Percentiles rank a stretch among this genome's conserved stretches.
Conservation (phyloP, 2,113 vertebrate genomes). For the Anarhynchus alexandrinus region DNA sequence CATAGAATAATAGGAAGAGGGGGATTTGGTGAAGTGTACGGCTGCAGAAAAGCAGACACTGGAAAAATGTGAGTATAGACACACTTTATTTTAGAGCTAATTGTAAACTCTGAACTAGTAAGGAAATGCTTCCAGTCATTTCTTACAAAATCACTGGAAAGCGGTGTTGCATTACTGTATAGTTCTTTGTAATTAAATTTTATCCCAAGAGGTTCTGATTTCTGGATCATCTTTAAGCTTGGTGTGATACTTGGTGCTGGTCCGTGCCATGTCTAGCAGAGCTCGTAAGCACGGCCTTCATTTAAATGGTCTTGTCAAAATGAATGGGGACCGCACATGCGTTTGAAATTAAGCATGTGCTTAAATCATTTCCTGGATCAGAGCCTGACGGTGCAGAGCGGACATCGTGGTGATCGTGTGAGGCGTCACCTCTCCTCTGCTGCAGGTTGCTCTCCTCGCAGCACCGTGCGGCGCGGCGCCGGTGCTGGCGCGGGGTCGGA, state of each 20-base stretch:
- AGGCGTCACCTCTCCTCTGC: background rate
- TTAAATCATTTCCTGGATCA: background rate
- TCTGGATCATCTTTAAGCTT: background rate
- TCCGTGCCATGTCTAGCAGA: background rate
- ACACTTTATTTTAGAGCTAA: background rate
- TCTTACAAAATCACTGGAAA: background rate
- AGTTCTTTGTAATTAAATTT: background rate
- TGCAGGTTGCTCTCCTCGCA: background rate
- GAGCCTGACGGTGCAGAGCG: background rate
- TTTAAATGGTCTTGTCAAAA: background rate
- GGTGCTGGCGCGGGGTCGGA: background rate
- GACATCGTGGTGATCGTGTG: rapidly evolving
- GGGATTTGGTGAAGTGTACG: constrained; percentile 97
- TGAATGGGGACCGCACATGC: background rate
- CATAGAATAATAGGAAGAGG: constrained; percentile 97
- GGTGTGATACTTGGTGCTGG: background rate
- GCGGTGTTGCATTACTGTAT: rapidly evolving
- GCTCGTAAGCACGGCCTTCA: background rate
- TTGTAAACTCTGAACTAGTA: background rate
- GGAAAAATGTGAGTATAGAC: constrained; percentile 91
- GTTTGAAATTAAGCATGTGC: background rate
- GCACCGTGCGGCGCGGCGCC: too few relatives aligned
- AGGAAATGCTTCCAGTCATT: background rate
- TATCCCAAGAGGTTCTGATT: background rate
- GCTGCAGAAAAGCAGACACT: constrained; percentile 98